Evolutionary conservation across 2,797 vertebrate genomes (phyloP), one percentile per base, ranked within the genome.

Genomic region (Antennarius maculatus): DNA sequence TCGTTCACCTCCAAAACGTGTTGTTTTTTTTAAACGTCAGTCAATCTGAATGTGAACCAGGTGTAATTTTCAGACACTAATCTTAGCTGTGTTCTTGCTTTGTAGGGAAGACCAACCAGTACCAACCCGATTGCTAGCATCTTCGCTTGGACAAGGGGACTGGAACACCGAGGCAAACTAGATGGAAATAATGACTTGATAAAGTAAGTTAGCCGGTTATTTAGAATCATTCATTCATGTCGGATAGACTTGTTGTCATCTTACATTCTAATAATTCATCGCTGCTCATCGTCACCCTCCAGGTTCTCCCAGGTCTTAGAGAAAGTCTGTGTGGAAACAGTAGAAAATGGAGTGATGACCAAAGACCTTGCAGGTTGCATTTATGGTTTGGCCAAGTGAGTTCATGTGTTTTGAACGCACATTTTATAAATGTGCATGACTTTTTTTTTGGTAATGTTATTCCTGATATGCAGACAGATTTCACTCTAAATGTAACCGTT

Each of bases 51-150:
- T 68, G 3, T 37, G 37, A n/a, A 41, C 16, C 37, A 48, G 28
- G 3, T 27, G 7, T 3, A 39, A 28, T 7, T 59, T 12, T 17
- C 15, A 46, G 6, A n/a, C 10, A 53, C 18, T 28, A 27, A 49
- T 0, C 1, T 8, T 16, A 16, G 52, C 47, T 46, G 43, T 41
- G 12, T 70, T 9, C 5, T 45, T 43, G 2, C 14, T 5, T 0
- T 1, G 16, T 66, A 99, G 97, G 97, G 97, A 18, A 92, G 84
- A 55, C 93, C 95, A 31, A 99, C 97, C 72, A 99, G 97, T 70
- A 99, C 97, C 34, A 99, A 99, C 87, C 97, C 97, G 47, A 99
- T 99, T 0, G 97, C 97, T 7, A 99, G 97, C 81, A 97, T 99
- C 87, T 99, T 99, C 12, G 97, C 97, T 17, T 99, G 97, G 97